These are phyloP conservation scores for Napeogenes sylphis DNA, from an alignment of 2,888 invertebrate genomes.

Conservation along the genomic window DNA sequence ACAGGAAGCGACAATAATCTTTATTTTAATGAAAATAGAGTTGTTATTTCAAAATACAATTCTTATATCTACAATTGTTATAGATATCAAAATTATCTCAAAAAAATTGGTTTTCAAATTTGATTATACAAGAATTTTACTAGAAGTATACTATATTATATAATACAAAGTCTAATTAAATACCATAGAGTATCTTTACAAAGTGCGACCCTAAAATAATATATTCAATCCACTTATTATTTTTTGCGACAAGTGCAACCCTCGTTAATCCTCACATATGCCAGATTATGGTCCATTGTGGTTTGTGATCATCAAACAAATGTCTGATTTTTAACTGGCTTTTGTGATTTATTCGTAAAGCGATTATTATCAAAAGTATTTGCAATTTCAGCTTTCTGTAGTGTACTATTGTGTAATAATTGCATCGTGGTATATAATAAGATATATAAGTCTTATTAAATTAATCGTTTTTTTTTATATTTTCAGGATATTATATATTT, in stretches of 20 bases:
- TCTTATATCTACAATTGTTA: no score
- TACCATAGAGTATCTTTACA: constrained; percentile 29
- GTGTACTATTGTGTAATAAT: no score
- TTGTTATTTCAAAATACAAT: no score
- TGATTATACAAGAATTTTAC: no score
- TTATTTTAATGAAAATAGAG: neutral
- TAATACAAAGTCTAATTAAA: neutral
- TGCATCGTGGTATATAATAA: no score
- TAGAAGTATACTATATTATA: no score
- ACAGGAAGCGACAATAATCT: no score
- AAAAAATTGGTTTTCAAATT: no score
- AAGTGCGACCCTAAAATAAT: constrained; percentile 52
- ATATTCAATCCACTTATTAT: constrained; percentile 66
- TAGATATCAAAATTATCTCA: no score
- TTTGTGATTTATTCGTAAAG: constrained; percentile 4
- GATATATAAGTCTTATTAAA: no score
- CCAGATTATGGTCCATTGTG: constrained; percentile 44
- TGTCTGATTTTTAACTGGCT: constrained; percentile 12
- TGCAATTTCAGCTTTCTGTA: neutral
- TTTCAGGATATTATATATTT: no score
- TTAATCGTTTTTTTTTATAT: no score
- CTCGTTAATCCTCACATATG: constrained; percentile 55
- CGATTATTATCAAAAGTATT: neutral
- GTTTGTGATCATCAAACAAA: constrained; percentile 31
- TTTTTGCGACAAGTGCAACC: constrained; percentile 62